These are phyloP conservation scores for Porphyrio hochstetteri DNA, from an alignment of 2,113 vertebrate species.

Conservation along the genomic window DNA sequence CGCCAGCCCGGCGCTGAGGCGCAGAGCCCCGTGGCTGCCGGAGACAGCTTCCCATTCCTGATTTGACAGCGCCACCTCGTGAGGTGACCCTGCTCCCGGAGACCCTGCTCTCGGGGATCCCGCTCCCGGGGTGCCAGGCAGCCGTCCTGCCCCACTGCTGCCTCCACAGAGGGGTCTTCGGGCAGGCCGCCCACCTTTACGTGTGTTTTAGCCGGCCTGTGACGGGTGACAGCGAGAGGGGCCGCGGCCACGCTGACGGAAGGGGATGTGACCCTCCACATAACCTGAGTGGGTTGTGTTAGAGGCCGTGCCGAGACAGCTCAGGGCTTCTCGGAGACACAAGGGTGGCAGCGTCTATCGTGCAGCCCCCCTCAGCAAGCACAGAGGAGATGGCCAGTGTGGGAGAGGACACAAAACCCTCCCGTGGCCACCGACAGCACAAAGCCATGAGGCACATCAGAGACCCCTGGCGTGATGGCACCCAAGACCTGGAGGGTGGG, in stretches of 20 bases:
- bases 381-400: not conserved
- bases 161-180: not conserved
- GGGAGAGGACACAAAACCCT: not conserved
- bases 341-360: not conserved
- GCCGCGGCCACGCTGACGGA: too few relatives aligned
- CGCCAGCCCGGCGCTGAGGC: not conserved
- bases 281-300: not conserved
- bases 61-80: constrained; percentile 53
- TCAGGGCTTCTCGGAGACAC: not conserved
- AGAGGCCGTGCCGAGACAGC: not conserved
- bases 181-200: accelerated
- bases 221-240: not conserved
- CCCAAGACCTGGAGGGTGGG: not conserved
- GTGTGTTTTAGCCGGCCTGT: not conserved
- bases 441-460: not conserved
- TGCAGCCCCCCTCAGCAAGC: not conserved
- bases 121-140: not conserved
- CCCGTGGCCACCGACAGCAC: not conserved
- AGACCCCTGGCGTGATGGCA: not conserved
- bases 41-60: not conserved
- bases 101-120: not conserved
- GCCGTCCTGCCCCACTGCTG: not conserved
- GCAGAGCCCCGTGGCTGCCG: not conserved
- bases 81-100: not conserved
- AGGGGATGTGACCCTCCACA: not conserved